Conservation (phyloP, 1,140 invertebrate species). For the Holcopasites calliopsidis region DNA sequence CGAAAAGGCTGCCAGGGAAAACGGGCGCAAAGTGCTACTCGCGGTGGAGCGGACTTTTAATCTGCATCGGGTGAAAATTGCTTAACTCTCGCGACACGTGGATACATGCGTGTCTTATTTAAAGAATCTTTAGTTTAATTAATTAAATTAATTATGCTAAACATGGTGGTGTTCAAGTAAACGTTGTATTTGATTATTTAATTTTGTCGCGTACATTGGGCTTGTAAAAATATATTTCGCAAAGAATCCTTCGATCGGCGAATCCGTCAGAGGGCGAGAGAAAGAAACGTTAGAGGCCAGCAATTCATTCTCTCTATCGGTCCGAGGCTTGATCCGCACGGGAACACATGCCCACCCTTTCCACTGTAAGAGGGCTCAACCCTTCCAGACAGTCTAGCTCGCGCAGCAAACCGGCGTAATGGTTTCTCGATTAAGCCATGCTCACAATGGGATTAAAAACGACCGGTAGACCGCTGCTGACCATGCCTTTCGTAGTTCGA, state of each 20-base stretch:
- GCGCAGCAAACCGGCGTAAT: slow-evolving; percentile 73
- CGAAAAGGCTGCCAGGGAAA: slow-evolving; percentile 1
- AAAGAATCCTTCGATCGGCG: too few species aligned
- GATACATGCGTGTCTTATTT: too few species aligned
- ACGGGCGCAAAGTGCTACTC: slow-evolving; percentile 21
- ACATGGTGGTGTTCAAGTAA: too few species aligned
- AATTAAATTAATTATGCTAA: too few species aligned
- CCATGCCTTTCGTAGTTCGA: slow-evolving; percentile 71
- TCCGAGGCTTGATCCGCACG: slow-evolving; percentile 52
- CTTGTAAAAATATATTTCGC: too few species aligned
- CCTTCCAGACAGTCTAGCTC: slow-evolving; percentile 67
- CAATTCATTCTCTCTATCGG: slow-evolving; percentile 57
- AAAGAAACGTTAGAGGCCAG: slow-evolving; percentile 46
- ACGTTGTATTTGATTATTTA: too few species aligned
- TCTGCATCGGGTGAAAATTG: slow-evolving; percentile 3
- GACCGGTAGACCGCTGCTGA: slow-evolving; percentile 77
- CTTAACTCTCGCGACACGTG: too few species aligned
- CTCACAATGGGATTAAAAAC: slow-evolving; percentile 79
- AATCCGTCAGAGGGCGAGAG: neutral
- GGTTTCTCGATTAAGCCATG: slow-evolving; percentile 75
- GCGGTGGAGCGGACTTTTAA: slow-evolving; percentile 18
- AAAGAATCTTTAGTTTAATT: too few species aligned
- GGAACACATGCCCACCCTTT: slow-evolving; percentile 57
- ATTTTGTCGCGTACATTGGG: too few species aligned
- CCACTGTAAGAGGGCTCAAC: slow-evolving; percentile 56